Conservation (phyloP, 2,113 vertebrate species). For the Lepus timidus region DNA sequence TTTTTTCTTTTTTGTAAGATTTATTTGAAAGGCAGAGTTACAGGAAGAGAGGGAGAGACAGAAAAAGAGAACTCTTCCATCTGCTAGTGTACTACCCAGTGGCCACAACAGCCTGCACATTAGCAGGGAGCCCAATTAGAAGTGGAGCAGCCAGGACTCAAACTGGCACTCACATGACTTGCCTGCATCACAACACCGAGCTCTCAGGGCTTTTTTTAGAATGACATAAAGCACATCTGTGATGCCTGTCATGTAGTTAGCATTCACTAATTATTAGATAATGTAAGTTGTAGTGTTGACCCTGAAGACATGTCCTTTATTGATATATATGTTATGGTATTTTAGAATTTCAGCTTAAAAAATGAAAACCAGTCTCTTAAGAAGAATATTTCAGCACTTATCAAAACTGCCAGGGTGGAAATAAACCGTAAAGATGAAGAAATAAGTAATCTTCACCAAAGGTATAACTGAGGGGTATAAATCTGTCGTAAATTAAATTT, state of each 20-base stretch:
- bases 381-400: slow-evolving; percentile 97
- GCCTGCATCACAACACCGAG: too few species aligned
- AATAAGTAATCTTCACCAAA: slow-evolving; percentile 93
- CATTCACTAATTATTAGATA: slow-evolving; percentile 19
- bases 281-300: slow-evolving; percentile 30
- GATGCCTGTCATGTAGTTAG: neutral
- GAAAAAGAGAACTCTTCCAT: too few species aligned
- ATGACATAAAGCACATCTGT: neutral
- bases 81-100: too few species aligned
- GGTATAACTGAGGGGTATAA: slow-evolving; percentile 84
- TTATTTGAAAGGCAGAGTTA: too few species aligned
- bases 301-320: slow-evolving; percentile 42
- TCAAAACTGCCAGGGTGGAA: slow-evolving; percentile 96
- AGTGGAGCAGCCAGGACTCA: too few species aligned
- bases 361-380: slow-evolving; percentile 94
- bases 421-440: slow-evolving; percentile 96
- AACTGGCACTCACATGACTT: too few species aligned
- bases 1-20: neutral
- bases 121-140: too few species aligned
- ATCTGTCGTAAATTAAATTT: slow-evolving; percentile 41
- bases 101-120: too few species aligned
- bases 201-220: neutral
- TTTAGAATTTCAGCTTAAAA: slow-evolving; percentile 93
- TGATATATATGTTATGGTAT: slow-evolving; percentile 35
- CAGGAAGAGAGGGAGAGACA: too few species aligned